Base-by-base conservation (phyloP, 1,140 invertebrate species). In the Tetramorium alpestre region DNA sequence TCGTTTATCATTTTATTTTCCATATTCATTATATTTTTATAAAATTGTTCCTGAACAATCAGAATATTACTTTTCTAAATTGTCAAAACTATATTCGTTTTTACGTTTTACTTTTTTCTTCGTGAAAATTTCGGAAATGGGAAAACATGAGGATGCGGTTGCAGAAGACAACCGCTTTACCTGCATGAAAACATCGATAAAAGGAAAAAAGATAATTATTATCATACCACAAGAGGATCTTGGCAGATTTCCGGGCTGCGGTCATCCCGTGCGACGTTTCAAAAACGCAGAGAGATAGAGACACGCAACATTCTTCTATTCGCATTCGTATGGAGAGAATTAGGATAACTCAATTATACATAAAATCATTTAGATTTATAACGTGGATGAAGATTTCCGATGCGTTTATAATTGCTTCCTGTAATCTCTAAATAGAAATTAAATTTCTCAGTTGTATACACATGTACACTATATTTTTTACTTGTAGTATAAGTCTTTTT, bases 161-260 rank as follows among this genome's bases (percentile, higher is more conserved):
- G 22, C 44, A 18, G 4, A 73, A 60, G 69, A 62, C 80, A 73
- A 69, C n/a, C n/a, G n/a, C 41, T 18, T 82, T 49, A 88, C 78
- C 77, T 84, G 60, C 13, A 44, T 28, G 62, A 60, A 41, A 18
- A 33, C 25, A 41, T 18, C 49, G 75, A 89, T 76, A 87, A 87
- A 13, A 67, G 5, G 7, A 44, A 86, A 62, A 62, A 76, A 84
- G 44, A 87, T 49, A 58, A 67, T 78, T 41, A 76, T 81, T 86
- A 80, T 78, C 88, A 22, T 16, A 56, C 38, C 69, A 54, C 44
- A 80, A 62, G 60, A 54, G 47, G 38, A 62, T 75, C 65, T 69
- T 47, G 73, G 51, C 73, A 80, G 75, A 86, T 73, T 89, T 89
- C 60, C 75, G 73, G 44, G 2, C 77, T n/a, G 69, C 28, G 87